Evolutionary conservation across 1,140 invertebrate genomes (phyloP).

Genomic region (Lordiphosa mommai): DNA sequence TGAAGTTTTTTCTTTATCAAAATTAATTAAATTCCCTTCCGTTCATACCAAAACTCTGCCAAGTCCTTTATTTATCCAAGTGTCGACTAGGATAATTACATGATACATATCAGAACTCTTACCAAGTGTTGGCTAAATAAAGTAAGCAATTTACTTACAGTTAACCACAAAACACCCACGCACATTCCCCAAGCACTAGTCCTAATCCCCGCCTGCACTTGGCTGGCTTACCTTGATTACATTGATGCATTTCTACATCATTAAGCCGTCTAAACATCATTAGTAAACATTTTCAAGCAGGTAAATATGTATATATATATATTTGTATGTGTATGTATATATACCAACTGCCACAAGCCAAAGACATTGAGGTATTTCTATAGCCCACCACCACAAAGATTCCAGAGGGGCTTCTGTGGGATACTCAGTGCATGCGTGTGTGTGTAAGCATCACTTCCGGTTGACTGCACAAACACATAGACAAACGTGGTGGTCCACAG

Average conservation of each 20-base stretch:
- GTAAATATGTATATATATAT: not conserved
- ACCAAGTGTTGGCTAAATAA: conserved; percentile 11
- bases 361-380: conserved; percentile 38
- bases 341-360: conserved; percentile 16
- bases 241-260: conserved; percentile 74
- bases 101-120: not conserved
- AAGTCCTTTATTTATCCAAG: too few relatives aligned
- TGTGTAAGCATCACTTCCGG: conserved; percentile 54
- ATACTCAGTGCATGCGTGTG: conserved; percentile 21
- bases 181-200: too few relatives aligned
- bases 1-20: too few relatives aligned
- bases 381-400: not conserved
- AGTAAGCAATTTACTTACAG: conserved; percentile 58
- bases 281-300: conserved; percentile 28
- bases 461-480: conserved; percentile 47
- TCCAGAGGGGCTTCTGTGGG: too few relatives aligned
- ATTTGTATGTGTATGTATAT: conserved; percentile 1
- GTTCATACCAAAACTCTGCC: too few relatives aligned
- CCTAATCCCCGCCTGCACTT: not conserved
- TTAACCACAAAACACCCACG: conserved; percentile 29
- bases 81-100: too few relatives aligned
- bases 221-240: conserved; percentile 61
- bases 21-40: too few relatives aligned
- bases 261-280: conserved; percentile 68
- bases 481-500: conserved; percentile 13